Evolutionary conservation across 2,113 vertebrate genomes (phyloP).

Genomic region (Leptocoma aspasia): DNA sequence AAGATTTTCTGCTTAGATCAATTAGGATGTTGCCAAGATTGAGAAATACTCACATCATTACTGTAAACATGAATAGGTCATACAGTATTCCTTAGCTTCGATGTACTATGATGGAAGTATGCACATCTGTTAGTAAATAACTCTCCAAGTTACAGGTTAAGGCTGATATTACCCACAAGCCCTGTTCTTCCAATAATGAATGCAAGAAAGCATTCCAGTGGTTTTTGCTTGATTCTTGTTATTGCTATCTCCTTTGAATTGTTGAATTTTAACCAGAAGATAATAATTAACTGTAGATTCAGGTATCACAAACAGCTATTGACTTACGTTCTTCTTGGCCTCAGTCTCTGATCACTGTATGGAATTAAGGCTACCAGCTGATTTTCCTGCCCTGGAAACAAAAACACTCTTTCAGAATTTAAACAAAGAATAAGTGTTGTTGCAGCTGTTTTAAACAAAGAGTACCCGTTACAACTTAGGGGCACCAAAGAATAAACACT

Average conservation of each 20-base stretch:
- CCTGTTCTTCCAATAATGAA: neutral
- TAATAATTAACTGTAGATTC: neutral
- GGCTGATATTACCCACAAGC: neutral
- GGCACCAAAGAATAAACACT: neutral
- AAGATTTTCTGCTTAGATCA: neutral
- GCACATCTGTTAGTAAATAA: neutral
- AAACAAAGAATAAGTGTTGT: neutral
- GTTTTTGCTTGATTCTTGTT: neutral
- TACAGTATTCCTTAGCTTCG: neutral
- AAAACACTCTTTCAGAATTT: constrained; percentile 27
- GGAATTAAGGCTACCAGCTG: constrained; percentile 97
- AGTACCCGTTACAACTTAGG: neutral
- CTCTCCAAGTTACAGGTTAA: neutral
- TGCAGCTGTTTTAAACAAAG: neutral
- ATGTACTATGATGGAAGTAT: neutral
- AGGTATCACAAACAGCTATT: neutral
- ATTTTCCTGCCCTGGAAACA: constrained; percentile 91
- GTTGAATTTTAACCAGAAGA: neutral
- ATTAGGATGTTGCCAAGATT: neutral
- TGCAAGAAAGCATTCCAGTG: neutral
- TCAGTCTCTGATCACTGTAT: constrained; percentile 93
- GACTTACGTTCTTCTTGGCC: constrained; percentile 94
- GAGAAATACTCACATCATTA: neutral
- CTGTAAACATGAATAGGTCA: neutral
- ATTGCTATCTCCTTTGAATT: neutral